phyloP scores from a whole-genome alignment of 2,888 invertebrate genomes.

The Scaptomyza parva region DNA sequence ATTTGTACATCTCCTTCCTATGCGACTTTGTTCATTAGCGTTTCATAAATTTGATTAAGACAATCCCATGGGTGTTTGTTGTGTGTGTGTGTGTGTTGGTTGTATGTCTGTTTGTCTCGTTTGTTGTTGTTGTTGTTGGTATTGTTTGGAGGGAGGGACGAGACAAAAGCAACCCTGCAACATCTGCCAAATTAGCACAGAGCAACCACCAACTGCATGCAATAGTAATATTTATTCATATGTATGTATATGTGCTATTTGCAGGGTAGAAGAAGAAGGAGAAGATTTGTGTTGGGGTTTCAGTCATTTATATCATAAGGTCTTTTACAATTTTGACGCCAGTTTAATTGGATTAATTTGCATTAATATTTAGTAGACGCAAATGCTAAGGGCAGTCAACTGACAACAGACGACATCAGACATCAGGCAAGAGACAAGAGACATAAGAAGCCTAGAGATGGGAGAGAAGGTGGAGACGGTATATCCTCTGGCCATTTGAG shows the following conservation, averaged over 20 bases:
- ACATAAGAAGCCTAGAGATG: background rate
- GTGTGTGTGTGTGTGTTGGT: conserved; percentile 9
- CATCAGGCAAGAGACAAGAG: background rate
- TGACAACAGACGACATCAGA: conserved; percentile 35
- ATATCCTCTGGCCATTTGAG: conserved; percentile 71
- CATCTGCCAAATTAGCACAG: conserved; percentile 71
- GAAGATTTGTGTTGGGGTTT: background rate
- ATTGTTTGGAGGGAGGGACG: conserved; percentile 4
- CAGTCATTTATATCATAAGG: conserved; percentile 62
- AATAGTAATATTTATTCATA: conserved; percentile 13
- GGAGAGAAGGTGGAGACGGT: conserved; percentile 7
- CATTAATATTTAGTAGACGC: conserved; percentile 76
- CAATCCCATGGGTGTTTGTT: conserved; percentile 68
- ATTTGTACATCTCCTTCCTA: conserved; percentile 50
- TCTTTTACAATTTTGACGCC: conserved; percentile 79
- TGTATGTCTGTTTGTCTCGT: conserved; percentile 41
- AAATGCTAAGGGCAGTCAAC: conserved; percentile 67
- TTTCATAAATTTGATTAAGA: conserved; percentile 79
- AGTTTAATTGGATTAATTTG: conserved; percentile 78
- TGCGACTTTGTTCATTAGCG: conserved; percentile 73
- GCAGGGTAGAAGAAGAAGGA: background rate
- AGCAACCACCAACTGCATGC: conserved; percentile 67
- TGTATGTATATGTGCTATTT: conserved; percentile 9
- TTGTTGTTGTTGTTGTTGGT: conserved; percentile 36
- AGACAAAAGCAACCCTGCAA: conserved; percentile 58